A percentile compares a stretch with the other conserved stretches of the same genome.
phyloP scores from a whole-genome alignment of 2,113 vertebrate species.

The Cepphus grylle region DNA sequence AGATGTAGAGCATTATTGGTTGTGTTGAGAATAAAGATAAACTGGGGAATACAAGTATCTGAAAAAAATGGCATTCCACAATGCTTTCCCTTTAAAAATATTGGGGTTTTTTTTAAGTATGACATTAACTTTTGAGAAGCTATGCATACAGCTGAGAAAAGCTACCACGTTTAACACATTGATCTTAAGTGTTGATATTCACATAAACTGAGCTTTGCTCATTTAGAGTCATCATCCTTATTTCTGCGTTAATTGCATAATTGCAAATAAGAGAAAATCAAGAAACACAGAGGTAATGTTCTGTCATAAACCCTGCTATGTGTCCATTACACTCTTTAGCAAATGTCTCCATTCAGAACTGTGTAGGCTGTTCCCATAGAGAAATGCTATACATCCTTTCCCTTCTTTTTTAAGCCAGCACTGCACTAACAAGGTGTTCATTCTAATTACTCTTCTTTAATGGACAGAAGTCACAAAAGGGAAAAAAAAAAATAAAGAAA shows the following conservation, averaged over 20 bases:
- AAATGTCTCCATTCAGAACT: neutral
- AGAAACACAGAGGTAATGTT: neutral
- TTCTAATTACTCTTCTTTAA: neutral
- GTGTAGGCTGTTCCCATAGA: neutral
- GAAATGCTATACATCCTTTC: neutral
- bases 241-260: neutral
- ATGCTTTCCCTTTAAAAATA: neutral
- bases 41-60: neutral
- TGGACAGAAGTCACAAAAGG: neutral
- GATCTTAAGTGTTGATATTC: neutral
- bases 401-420: neutral
- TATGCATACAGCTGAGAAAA: neutral
- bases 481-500: neutral
- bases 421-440: neutral
- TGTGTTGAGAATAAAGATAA: neutral
- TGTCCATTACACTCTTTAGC: neutral
- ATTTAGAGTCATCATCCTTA: neutral
- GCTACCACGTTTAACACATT: neutral
- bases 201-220: neutral
- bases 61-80: neutral
- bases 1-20: neutral
- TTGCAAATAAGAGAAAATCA: neutral
- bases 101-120: fast-evolving
- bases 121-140: neutral
- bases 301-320: neutral